Evolutionary conservation across 2,888 invertebrate genomes (phyloP), one percentile per base, ranked within the genome.

Genomic region (Acrocera orbiculus): DNA sequence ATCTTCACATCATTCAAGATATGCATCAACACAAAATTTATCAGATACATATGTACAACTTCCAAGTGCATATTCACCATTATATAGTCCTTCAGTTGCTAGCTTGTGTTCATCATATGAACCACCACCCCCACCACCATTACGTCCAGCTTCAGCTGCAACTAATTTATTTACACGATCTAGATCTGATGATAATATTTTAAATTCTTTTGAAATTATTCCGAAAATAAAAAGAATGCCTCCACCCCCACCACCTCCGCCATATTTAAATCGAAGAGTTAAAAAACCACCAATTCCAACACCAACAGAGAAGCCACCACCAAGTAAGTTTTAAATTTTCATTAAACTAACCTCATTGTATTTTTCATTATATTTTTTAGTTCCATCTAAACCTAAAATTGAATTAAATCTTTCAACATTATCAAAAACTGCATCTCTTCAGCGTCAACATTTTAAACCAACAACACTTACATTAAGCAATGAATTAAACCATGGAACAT

Each of bases 21-120:
- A 79, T 51, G 76, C 81, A 15, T 82, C 82, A 5, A 78, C 79
- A 49, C 79, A 82, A 52, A 82, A 82, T 54, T 65, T 83, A 25
- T 76, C 76, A 2, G 76, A 77, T 52, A 73, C 77, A 0, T 77
- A 77, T 46, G 70, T 77, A 8, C 76, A 76, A 55, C 56, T 77
- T 33, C 75, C 75, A 9, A 52, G 56, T 11, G 63, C 64, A 6
- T 64, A 70, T 40, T 66, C 68, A 7, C 71, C 71, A 37, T 65
- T 76, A 49, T 77, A 76, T 52, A 74, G 73, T 16, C 58, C 70
- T 43, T 69, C 69, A 4, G 70, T 76, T 39, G 62, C 73, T 14
- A 74, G 72, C 61, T 53, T 72, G 59, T 62, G 69, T 62, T 61
- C 76, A 52, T 53, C 71, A 52, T 58, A 74, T 48, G 69, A 77